Percentiles rank a stretch among this genome's conserved stretches.
phyloP scores from a whole-genome alignment of 2,888 invertebrate species.

The Eugnorisma glareosa region DNA sequence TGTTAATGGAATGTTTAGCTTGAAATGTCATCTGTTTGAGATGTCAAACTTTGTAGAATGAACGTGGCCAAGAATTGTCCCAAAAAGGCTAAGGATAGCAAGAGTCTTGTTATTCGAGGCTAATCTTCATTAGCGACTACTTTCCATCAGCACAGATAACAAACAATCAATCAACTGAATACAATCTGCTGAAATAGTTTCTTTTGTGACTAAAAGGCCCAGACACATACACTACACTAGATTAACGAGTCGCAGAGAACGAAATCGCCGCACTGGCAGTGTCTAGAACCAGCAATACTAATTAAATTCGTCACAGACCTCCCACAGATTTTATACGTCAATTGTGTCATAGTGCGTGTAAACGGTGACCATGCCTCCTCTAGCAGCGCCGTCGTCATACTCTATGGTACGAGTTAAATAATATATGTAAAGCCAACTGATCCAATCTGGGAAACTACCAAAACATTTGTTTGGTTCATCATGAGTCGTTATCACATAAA shows the following conservation, averaged over 20 bases:
- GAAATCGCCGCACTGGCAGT: neutral
- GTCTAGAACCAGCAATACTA: neutral
- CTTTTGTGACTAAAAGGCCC: neutral
- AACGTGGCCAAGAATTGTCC: neutral
- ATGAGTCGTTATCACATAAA: conserved; percentile 16
- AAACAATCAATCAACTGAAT: neutral
- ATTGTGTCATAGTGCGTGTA: neutral
- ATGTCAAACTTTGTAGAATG: conserved; percentile 1
- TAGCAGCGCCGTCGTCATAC: neutral
- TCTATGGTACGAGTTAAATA: neutral
- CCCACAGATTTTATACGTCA: neutral
- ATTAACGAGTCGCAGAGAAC: neutral
- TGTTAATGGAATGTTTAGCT: neutral
- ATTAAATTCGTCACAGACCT: neutral
- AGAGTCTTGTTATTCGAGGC: neutral
- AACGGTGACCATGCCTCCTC: neutral
- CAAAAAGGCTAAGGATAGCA: neutral
- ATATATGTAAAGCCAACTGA: neutral
- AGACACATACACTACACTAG: neutral
- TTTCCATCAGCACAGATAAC: too few relatives aligned
- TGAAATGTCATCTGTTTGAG: neutral
- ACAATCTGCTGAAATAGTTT: neutral
- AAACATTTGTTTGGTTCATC: conserved; percentile 3
- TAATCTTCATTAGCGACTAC: neutral
- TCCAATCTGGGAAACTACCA: neutral